phyloP scores from a whole-genome alignment of 2,888 invertebrate species.

The Synergus gifuensis region DNA sequence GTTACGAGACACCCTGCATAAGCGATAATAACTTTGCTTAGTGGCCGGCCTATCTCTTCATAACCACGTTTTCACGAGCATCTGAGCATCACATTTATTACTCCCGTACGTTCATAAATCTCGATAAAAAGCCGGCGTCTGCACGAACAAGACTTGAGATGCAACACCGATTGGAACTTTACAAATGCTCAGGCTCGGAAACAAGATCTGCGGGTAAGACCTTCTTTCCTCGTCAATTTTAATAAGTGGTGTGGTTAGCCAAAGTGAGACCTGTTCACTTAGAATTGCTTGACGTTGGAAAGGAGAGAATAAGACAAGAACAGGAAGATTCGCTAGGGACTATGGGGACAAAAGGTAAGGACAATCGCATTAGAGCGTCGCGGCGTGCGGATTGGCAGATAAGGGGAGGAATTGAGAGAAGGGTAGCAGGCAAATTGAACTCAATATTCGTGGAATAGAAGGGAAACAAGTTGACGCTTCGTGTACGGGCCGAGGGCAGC shows the following conservation, averaged over 20 bases:
- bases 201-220: slow-evolving; percentile 11
- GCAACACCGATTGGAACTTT: slow-evolving; percentile 37
- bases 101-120: slow-evolving; percentile 31
- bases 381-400: slow-evolving; percentile 53
- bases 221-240: slow-evolving; percentile 25
- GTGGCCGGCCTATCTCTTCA: slow-evolving; percentile 35
- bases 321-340: slow-evolving; percentile 60
- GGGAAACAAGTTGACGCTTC: slow-evolving; percentile 77
- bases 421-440: slow-evolving; percentile 73
- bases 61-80: slow-evolving; percentile 37
- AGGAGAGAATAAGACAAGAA: slow-evolving; percentile 51
- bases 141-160: slow-evolving; percentile 40
- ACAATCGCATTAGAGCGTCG: slow-evolving; percentile 71
- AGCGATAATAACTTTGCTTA: slow-evolving; percentile 28
- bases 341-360: slow-evolving; percentile 64
- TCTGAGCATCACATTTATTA: slow-evolving; percentile 40
- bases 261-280: background rate
- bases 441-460: slow-evolving; percentile 76
- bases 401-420: slow-evolving; percentile 54
- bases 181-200: slow-evolving; percentile 30
- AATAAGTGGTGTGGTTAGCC: slow-evolving; percentile 18
- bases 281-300: slow-evolving; percentile 8
- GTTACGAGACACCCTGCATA: slow-evolving; percentile 21
- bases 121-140: slow-evolving; percentile 40
- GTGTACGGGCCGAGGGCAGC: slow-evolving; percentile 70